Evolutionary conservation across 2,797 vertebrate genomes (phyloP).

Genomic region (Lemur catta): DNA sequence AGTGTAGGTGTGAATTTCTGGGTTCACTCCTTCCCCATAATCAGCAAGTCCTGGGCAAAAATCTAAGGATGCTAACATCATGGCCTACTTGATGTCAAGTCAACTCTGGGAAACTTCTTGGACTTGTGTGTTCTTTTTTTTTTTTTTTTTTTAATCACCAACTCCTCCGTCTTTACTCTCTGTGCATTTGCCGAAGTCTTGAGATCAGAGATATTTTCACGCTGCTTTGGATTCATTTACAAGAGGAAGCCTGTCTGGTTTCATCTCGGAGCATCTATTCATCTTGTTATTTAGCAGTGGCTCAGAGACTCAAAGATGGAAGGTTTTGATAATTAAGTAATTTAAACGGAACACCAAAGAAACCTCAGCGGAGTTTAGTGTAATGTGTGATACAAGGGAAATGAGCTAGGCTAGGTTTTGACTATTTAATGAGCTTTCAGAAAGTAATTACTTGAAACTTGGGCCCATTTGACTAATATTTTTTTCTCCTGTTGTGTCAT

Average conservation of each 20-base stretch:
- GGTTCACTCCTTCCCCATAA: background rate
- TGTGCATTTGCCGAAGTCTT: background rate
- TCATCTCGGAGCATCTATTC: conserved; percentile 48
- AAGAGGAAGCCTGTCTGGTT: conserved; percentile 56
- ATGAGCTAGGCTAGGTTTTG: conserved; percentile 55
- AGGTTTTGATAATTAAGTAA: conserved; percentile 72
- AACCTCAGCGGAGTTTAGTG: conserved; percentile 32
- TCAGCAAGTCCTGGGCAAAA: background rate
- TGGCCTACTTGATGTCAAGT: background rate
- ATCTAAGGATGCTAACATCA: background rate
- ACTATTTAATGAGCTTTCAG: conserved; percentile 73
- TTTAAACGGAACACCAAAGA: conserved; percentile 66
- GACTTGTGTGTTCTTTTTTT: background rate
- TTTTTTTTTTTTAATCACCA: background rate
- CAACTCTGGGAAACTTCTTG: background rate
- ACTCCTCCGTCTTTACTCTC: background rate
- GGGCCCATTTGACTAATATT: conserved; percentile 57
- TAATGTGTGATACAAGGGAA: conserved; percentile 24
- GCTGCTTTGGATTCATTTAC: conserved; percentile 15
- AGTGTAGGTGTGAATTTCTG: background rate
- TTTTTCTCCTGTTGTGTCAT: conserved; percentile 63
- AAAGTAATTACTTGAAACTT: conserved; percentile 73
- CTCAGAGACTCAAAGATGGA: conserved; percentile 65
- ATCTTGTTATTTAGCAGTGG: conserved; percentile 43
- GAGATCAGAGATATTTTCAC: conserved; percentile 22